Evolutionary conservation across 2,888 invertebrate genomes (phyloP).

Genomic region (Cephonodes hylas): DNA sequence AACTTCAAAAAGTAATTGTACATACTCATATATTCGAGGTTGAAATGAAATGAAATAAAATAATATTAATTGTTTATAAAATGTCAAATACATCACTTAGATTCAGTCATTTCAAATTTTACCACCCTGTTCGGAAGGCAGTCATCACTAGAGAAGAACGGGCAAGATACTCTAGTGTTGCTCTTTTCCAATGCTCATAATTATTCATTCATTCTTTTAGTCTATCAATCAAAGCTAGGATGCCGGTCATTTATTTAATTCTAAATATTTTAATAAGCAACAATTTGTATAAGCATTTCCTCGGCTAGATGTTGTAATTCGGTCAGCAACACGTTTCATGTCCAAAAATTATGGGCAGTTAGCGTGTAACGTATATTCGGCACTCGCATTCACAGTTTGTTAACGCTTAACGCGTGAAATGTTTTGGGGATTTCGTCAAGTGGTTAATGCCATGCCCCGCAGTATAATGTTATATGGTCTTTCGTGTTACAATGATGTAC

Average conservation of each 20-base stretch:
- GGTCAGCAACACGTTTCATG: constrained; percentile 16
- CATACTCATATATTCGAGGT: too few relatives aligned
- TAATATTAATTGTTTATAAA: too few relatives aligned
- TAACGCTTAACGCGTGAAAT: constrained; percentile 14
- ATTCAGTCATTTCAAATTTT: too few relatives aligned
- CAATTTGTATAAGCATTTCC: not conserved
- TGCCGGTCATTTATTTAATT: not conserved
- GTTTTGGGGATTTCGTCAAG: constrained; percentile 14
- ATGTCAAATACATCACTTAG: too few relatives aligned
- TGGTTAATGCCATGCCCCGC: constrained; percentile 13
- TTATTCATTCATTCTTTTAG: not conserved
- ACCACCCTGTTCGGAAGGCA: too few relatives aligned
- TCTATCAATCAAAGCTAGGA: too few relatives aligned
- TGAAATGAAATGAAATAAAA: too few relatives aligned
- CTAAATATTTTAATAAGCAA: not conserved
- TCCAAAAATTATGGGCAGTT: constrained; percentile 21
- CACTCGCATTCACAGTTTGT: constrained; percentile 15
- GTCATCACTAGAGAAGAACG: too few relatives aligned
- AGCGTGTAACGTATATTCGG: constrained; percentile 14
- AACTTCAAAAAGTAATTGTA: too few relatives aligned
- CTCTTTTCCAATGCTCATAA: too few relatives aligned
- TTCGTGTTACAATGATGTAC: not conserved
- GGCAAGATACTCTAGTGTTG: too few relatives aligned
- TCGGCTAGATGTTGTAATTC: not conserved
- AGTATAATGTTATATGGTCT: constrained; percentile 11